Percentiles rank a stretch among this genome's conserved stretches.
These are phyloP conservation scores for Hoplostethus atlanticus DNA, from an alignment of 2,797 vertebrate genomes.

Conservation along the genomic window DNA sequence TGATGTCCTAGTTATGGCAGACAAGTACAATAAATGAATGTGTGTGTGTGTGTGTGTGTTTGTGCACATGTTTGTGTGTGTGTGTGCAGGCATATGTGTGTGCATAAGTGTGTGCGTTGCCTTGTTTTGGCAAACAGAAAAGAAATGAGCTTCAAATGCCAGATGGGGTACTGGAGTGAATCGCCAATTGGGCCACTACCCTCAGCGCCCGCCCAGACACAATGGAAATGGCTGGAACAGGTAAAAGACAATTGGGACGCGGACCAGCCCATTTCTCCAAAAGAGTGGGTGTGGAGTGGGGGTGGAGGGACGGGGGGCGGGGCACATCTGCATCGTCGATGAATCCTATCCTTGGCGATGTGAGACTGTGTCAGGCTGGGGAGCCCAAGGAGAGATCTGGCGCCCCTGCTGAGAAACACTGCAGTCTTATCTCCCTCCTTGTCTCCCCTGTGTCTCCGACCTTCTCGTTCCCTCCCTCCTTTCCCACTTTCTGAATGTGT, in stretches of 20 bases:
- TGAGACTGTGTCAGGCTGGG: conserved; percentile 58
- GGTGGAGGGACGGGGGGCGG: conserved; percentile 5
- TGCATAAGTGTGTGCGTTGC: conserved; percentile 35
- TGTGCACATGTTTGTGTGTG: conserved; percentile 18
- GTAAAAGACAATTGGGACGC: conserved; percentile 61
- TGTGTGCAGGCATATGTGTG: conserved; percentile 1
- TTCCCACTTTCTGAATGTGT: conserved; percentile 62
- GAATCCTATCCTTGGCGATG: conserved; percentile 66
- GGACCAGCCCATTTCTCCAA: conserved; percentile 55
- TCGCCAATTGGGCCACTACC: conserved; percentile 73
- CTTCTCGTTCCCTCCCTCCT: conserved; percentile 74
- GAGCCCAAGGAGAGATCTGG: conserved; percentile 70
- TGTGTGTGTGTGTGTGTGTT: conserved; percentile 31
- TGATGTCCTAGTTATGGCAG: conserved; percentile 64
- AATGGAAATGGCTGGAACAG: conserved; percentile 67
- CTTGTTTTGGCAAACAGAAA: conserved; percentile 67
- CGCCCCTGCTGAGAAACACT: conserved; percentile 70
- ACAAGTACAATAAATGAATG: conserved; percentile 63
- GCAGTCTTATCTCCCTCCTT: conserved; percentile 78
- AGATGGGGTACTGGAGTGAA: conserved; percentile 80
- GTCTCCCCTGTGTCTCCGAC: conserved; percentile 71
- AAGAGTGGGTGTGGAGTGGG: background rate
- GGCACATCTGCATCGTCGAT: conserved; percentile 67
- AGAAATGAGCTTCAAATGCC: conserved; percentile 79
- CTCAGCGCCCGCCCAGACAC: conserved; percentile 54